phyloP scores from a whole-genome alignment of 2,888 invertebrate genomes.

The Iphiclides podalirius region DNA sequence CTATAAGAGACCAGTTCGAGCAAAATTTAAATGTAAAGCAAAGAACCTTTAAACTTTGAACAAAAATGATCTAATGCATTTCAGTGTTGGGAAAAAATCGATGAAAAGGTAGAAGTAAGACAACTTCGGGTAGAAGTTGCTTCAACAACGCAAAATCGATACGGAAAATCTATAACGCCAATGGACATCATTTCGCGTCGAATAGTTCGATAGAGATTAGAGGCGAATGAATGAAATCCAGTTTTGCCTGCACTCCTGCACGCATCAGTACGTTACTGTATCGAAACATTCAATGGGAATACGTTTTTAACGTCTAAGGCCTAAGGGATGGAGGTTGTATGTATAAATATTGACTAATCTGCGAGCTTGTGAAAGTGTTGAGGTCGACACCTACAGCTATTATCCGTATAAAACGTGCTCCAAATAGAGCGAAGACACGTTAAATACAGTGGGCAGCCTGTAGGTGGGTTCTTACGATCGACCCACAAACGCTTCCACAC shows the following conservation, averaged over 20 bases:
- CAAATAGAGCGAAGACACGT: slow-evolving; percentile 50
- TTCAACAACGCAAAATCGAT: slow-evolving; percentile 3
- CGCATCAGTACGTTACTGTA: background rate
- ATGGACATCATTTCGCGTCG: background rate
- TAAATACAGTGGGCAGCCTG: slow-evolving; percentile 32
- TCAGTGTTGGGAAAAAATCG: background rate
- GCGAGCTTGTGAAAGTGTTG: slow-evolving; percentile 35
- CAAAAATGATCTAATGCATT: background rate
- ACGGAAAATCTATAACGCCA: slow-evolving; percentile 5
- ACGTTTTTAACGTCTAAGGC: background rate
- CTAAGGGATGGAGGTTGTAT: background rate
- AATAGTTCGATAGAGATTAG: background rate
- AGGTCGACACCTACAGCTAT: slow-evolving; percentile 35
- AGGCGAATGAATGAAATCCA: slow-evolving; percentile 18
- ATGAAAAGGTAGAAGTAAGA: slow-evolving; percentile 3
- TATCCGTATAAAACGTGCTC: slow-evolving; percentile 43
- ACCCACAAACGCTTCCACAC: slow-evolving; percentile 69
- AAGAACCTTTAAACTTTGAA: too few relatives aligned
- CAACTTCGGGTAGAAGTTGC: background rate
- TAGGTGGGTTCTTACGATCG: slow-evolving; percentile 54
- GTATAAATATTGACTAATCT: slow-evolving; percentile 10
- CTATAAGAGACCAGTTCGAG: too few relatives aligned
- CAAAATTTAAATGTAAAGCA: too few relatives aligned
- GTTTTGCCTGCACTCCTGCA: slow-evolving; percentile 1
- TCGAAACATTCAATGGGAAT: background rate